Base-by-base conservation (phyloP, 2,113 vertebrate species). In the Phainopepla nitens region DNA sequence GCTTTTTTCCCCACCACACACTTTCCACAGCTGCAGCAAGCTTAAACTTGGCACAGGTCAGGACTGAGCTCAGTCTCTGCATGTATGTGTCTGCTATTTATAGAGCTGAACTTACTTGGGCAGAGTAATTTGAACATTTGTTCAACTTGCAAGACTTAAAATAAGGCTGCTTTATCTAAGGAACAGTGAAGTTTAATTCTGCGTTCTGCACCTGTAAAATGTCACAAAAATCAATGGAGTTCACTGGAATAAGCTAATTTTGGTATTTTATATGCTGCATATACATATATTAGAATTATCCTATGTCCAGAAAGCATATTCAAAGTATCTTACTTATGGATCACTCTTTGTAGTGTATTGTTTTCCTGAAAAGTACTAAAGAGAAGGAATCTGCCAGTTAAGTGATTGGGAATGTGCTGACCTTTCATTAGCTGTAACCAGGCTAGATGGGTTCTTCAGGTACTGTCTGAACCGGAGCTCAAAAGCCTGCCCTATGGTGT, bases 381-480 rank as follows among this genome's bases (percentile, higher is more conserved):
- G 31, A 57, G n/a, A 44, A 92, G 41, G 21, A 77, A 85, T 73
- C 31, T 4, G 2, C 10, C 84, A 78, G 27, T 86, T 50, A 87
- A 66, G 41, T 44, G 90, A 89, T 56, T 68, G 14, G 75, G 64
- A 95, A 95, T 14, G 35, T 75, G 49, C 98, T 97, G 92, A 99
- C 99, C 99, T 99, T 97, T 98, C 98, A 87, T 94, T 97, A 92
- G 97, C 72, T 7, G 97, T 91, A 87, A 97, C 96, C 81, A 98
- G 82, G 56, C 98, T 65, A 3, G 98, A 97, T 20, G 98, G 97
- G 81, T 98, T 98, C 97, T 98, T 98, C 96, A 99, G 97, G 94
- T 98, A 99, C 79, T 99, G 98, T 70, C 98, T 98, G 97, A 99
- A 99, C 7, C 99, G 98, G n/a, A 98, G 98, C 90, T 99, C 98